These are phyloP conservation scores for Oryctes rhinoceros DNA, from an alignment of 1,140 invertebrate genomes.

Conservation along the genomic window DNA sequence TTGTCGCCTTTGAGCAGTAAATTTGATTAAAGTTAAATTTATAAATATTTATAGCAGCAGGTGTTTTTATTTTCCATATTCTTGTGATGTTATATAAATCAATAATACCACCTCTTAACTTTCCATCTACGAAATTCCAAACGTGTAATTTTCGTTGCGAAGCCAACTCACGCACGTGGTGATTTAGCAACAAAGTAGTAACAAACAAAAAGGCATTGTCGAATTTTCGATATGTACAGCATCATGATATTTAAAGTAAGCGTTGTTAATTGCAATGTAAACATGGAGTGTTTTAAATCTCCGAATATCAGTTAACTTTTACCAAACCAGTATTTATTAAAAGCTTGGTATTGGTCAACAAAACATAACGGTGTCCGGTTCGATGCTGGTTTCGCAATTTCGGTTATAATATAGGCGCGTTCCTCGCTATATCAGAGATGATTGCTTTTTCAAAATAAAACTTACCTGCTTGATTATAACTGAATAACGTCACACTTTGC, in stretches of 20 bases:
- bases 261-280: too few relatives aligned
- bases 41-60: too few relatives aligned
- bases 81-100: not conserved
- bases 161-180: not conserved
- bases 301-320: not conserved
- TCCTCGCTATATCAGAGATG: not conserved
- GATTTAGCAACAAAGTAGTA: too few relatives aligned
- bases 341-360: conserved; percentile 4
- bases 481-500: not conserved
- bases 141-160: not conserved
- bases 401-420: conserved; percentile 27
- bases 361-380: conserved; percentile 33
- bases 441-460: not conserved
- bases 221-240: too few relatives aligned
- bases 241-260: not conserved
- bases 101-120: not conserved
- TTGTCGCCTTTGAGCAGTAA: too few relatives aligned
- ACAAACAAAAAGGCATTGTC: not conserved
- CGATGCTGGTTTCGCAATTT: conserved; percentile 27
- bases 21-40: too few relatives aligned
- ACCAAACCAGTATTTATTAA: conserved; percentile 16
- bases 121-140: not conserved
- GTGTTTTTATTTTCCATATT: not conserved
- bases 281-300: not conserved
- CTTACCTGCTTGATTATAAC: not conserved